Conservation (phyloP, 2,888 invertebrate species). For the Aplocera efformata region DNA sequence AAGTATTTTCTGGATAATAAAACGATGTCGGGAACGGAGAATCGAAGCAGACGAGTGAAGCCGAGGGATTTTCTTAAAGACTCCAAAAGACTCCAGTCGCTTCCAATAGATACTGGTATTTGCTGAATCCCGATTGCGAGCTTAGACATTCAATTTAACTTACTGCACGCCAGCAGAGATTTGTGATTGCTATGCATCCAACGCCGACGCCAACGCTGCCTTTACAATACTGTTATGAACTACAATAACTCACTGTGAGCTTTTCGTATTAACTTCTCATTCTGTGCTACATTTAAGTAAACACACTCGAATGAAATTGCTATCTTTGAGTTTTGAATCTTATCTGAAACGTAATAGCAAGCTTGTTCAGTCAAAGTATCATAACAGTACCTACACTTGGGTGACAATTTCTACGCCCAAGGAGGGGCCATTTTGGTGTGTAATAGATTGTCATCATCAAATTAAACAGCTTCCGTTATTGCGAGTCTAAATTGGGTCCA, state of each 20-base stretch:
- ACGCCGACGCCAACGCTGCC: constrained; percentile 32
- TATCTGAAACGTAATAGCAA: no score
- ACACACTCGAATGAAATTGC: no score
- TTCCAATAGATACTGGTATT: constrained; percentile 65
- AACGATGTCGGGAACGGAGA: constrained; percentile 22
- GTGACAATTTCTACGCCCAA: constrained; percentile 1
- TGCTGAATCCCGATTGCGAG: constrained; percentile 65
- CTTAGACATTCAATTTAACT: constrained; percentile 73
- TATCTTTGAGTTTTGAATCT: no score
- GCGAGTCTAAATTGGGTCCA: constrained; percentile 12
- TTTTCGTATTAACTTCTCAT: background rate
- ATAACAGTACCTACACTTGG: no score
- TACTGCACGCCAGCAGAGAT: constrained; percentile 58
- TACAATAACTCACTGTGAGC: constrained; percentile 6
- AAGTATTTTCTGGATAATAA: constrained; percentile 27
- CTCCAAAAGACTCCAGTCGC: constrained; percentile 35
- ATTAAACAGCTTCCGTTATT: constrained; percentile 9
- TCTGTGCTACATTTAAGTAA: background rate
- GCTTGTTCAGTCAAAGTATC: no score
- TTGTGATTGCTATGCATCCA: constrained; percentile 45
- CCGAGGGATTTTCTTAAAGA: constrained; percentile 60
- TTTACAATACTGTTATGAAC: constrained; percentile 12
- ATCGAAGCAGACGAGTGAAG: constrained; percentile 48
- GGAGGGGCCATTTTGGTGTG: constrained; percentile 5
- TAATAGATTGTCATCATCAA: constrained; percentile 12